Base-by-base conservation (phyloP, 2,888 invertebrate species). In the Dicyrtomina minuta region DNA sequence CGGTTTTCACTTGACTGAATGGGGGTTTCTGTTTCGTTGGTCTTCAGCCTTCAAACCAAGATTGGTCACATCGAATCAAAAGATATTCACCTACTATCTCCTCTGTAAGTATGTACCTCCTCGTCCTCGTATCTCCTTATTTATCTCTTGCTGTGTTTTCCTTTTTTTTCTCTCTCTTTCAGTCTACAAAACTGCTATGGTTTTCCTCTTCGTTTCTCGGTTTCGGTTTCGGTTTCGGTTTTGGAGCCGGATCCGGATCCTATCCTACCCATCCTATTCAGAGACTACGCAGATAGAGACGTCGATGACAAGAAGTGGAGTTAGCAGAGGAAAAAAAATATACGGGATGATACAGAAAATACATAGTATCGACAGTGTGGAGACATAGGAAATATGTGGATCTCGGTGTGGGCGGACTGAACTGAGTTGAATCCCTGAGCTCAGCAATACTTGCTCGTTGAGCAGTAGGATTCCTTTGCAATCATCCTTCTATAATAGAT, bases 1-100 rank as follows among this genome's bases (percentile, higher is more conserved):
- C 60, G 60, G 41, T 68, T 60, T 68, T 68, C 68, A 53, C 68
- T 59, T 41, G 53, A 60, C 60, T 68, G 68, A 68, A 53, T 53
- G 55, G 65, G 39, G 65, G 43, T 65, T 65, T 59, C 58, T 60
- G 53, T 60, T 68, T 51, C 53, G 43, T 49, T 51, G 43, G 46
- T 68, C 61, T 60, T 60, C 60, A 60, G 22, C 51, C 43, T 43
- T 66, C 27, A 33, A n/a, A 33, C 64, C 51, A 51, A 46, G 51
- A 56, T 56, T 65, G 55, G 55, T 53, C 55, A 33, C n/a, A 58
- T 49, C 24, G 53, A 65, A 65, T 65, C 65, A 65, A 65, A 65
- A 41, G 65, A 65, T 65, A 43, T 53, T 65, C 65, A 65, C 55
- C 43, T 39, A 22, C 65, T 55, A 53, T 62, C 62, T 55, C 58